These are phyloP conservation scores for Hassar affinis DNA, from an alignment of 2,113 vertebrate genomes.

Conservation along the genomic window DNA sequence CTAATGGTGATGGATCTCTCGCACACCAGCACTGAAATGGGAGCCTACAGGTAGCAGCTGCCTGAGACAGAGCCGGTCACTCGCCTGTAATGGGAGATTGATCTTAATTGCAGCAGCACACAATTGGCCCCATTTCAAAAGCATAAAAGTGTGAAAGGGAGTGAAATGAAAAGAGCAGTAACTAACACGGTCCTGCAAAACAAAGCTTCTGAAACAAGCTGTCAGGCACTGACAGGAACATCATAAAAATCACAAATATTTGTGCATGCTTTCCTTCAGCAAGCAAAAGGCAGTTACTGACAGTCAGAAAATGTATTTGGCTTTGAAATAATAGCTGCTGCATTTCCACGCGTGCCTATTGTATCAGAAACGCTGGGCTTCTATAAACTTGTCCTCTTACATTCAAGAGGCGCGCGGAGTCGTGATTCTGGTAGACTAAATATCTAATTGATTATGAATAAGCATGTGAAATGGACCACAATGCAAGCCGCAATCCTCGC, in stretches of 20 bases:
- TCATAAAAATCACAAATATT: not conserved
- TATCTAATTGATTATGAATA: conserved; percentile 45
- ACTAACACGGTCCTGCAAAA: conserved; percentile 14
- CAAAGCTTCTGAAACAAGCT: conserved; percentile 17
- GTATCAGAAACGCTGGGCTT: not conserved
- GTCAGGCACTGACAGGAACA: conserved; percentile 20
- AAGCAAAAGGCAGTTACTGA: conserved; percentile 12
- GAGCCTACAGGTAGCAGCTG: conserved; percentile 46
- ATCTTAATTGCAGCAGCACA: conserved; percentile 46
- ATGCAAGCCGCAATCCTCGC: conserved; percentile 11
- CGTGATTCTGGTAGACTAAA: conserved; percentile 24
- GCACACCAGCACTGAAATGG: conserved; percentile 36
- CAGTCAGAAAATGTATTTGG: conserved; percentile 21
- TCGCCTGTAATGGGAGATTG: conserved; percentile 49
- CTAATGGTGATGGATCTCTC: conserved; percentile 52
- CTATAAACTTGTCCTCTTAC: not conserved
- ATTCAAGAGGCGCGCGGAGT: conserved; percentile 1
- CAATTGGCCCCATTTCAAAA: conserved; percentile 25
- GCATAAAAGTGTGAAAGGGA: conserved; percentile 12
- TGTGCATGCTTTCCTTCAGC: not conserved
- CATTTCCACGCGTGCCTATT: not conserved
- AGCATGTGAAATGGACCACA: conserved; percentile 32
- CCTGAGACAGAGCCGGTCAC: conserved; percentile 43
- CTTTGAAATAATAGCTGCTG: conserved; percentile 31
- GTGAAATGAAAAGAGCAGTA: conserved; percentile 27